Conservation (phyloP, 1,140 invertebrate genomes). For the Drosophila melanica region DNA sequence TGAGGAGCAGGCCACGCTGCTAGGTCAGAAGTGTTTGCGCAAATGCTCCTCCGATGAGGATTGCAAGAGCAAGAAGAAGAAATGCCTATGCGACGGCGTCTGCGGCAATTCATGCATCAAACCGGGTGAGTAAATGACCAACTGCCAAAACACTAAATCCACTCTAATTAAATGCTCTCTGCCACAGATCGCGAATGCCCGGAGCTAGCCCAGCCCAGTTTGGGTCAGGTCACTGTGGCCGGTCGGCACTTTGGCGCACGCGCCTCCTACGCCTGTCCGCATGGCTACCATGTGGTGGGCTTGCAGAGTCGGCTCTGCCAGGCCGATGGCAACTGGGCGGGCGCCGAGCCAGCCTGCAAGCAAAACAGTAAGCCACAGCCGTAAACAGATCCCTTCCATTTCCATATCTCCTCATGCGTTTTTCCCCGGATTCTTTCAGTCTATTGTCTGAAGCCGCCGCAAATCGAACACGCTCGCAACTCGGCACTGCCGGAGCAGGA, state of each 20-base stretch:
- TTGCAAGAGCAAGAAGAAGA: conserved; percentile 98
- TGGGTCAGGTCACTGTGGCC: conserved; percentile 89
- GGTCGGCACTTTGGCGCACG: conserved; percentile 90
- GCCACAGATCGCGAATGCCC: conserved; percentile 92
- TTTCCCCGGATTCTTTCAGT: conserved; percentile 84
- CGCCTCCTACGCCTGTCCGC: conserved; percentile 93
- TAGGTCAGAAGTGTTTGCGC: conserved; percentile 94
- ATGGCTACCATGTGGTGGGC: conserved; percentile 94
- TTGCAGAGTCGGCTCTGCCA: conserved; percentile 93
- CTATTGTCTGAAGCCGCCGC: conserved; percentile 94
- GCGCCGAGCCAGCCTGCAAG: conserved; percentile 93
- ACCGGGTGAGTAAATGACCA: conserved; percentile 86
- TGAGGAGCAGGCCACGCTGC: conserved; percentile 87
- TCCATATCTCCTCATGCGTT: too few relatives aligned
- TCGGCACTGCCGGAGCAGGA: conserved; percentile 92
- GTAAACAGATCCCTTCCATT: neutral
- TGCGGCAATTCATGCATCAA: conserved; percentile 99
- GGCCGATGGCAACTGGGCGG: conserved; percentile 96
- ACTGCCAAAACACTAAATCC: neutral
- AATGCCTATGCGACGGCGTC: conserved; percentile 97
- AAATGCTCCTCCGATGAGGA: conserved; percentile 97
- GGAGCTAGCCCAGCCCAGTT: conserved; percentile 88
- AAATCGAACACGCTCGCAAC: conserved; percentile 94
- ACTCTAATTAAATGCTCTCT: neutral
- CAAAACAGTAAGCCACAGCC: conserved; percentile 88